Base-by-base conservation (phyloP, 2,888 invertebrate species). In the Noctua janthe region DNA sequence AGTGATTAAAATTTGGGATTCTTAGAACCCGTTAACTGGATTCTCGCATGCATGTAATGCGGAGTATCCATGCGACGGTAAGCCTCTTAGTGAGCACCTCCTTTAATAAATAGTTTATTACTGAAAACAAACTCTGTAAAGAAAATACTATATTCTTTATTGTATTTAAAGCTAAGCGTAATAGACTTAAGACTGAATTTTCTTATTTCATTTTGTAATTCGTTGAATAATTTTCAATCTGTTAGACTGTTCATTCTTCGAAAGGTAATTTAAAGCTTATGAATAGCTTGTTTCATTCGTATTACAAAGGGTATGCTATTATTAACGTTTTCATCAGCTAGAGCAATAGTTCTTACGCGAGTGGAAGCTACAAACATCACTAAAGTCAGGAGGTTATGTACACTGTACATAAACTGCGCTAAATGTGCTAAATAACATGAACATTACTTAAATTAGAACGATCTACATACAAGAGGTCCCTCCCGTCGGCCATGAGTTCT, bases 401-500 rank as follows among this genome's bases (percentile, higher is more conserved):
- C 29, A 29, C 29, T 71, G 47, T 20, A 71, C 59, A 71, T 74
- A 56, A 74, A 74, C 20, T 62, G 23, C 35, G 39, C 56, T 59
- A n/a, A 54, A 29, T 6, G 2, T 51, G 43, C 66, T 56, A 47
- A 59, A 66, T 59, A 71, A 59, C 29, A 64, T 51, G 71, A 73
- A 72, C 49, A 62, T 11, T 75, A 78, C 70, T 74, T 47, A 74
- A 86, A 77, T 84, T 43, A 56, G 54, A 87, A 79, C 66, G 47
- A 70, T 78, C 59, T 71, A 51, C 39, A 66, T 64, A 66, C 49
- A 78, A 75, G 72, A 62, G 56, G 29, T 64, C 66, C 56, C 62
- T 83, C 72, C 87, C 87, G 75, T 76, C 66, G 66, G 70, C 75
- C 56, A 43, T 64, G 71, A 78, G 59, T 86, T 75, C 69, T 83